Evolutionary conservation across 2,888 invertebrate species (phyloP).

Genomic region (Acanthococcus lagerstroemiae): DNA sequence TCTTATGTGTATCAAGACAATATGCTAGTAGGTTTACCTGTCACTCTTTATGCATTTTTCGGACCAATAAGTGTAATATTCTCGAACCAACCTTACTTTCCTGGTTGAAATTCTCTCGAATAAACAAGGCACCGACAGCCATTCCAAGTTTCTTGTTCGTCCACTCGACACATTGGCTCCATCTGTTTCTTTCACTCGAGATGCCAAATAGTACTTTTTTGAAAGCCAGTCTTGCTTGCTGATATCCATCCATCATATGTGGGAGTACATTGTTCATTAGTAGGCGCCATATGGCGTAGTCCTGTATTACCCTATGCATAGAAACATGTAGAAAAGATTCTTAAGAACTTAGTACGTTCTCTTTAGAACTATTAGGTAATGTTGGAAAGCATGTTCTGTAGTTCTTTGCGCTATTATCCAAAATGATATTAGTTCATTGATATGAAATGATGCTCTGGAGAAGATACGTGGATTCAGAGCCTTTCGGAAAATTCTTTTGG

Average conservation of each 20-base stretch:
- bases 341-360: too few relatives aligned
- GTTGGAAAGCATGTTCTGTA: too few relatives aligned
- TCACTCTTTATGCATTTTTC: too few relatives aligned
- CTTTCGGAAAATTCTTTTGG: too few relatives aligned
- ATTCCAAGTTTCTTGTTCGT: constrained; percentile 78
- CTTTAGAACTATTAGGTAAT: too few relatives aligned
- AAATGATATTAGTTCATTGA: too few relatives aligned
- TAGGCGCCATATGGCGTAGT: constrained; percentile 67
- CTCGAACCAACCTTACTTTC: constrained; percentile 61
- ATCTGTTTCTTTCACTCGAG: constrained; percentile 60
- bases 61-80: background rate
- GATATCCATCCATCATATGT: constrained; percentile 67
- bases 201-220: constrained; percentile 64
- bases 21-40: too few relatives aligned
- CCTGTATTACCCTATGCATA: constrained; percentile 53
- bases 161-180: constrained; percentile 73
- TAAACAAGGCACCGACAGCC: constrained; percentile 76
- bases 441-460: too few relatives aligned
- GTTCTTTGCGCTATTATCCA: too few relatives aligned
- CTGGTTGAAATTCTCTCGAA: constrained; percentile 72
- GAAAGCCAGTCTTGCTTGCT: constrained; percentile 62
- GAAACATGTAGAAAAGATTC: too few relatives aligned
- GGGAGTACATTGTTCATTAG: constrained; percentile 60
- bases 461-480: too few relatives aligned
- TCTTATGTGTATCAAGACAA: too few relatives aligned